Conservation (phyloP, 92 coral and sea anemone species). For the Bergia puertoricense region DNA sequence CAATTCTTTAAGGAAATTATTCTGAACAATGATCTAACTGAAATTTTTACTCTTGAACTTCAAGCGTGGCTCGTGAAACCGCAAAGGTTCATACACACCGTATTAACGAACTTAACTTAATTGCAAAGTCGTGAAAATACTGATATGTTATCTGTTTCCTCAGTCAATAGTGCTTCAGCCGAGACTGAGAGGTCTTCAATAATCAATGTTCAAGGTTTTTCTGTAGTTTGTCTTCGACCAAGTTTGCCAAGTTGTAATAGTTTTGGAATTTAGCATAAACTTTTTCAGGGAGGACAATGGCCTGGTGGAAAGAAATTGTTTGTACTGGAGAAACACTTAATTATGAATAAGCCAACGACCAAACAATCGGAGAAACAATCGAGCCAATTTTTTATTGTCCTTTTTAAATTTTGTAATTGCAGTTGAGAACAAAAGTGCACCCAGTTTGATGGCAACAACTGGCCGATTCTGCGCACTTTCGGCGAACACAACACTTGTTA, state of each 20-base stretch:
- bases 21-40: neutral
- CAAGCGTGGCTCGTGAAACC: neutral
- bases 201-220: neutral
- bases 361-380: constrained; percentile 8
- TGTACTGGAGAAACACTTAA: constrained; percentile 2
- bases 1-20: neutral
- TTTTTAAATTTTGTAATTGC: constrained; percentile 16
- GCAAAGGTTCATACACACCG: neutral
- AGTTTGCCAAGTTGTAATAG: neutral
- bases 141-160: neutral
- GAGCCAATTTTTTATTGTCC: constrained; percentile 18
- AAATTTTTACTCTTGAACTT: neutral
- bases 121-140: neutral
- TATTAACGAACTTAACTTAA: neutral
- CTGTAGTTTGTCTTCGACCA: neutral
- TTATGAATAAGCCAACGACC: constrained; percentile 15
- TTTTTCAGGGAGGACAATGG: neutral
- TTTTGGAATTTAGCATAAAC: neutral
- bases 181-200: neutral
- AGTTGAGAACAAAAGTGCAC: neutral
- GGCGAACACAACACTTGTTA: neutral
- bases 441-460: neutral
- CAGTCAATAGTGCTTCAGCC: neutral
- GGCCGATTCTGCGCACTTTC: neutral
- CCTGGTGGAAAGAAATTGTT: constrained; percentile 2